Conservation (phyloP, 2,888 invertebrate species). For the Dynastes grantii region DNA sequence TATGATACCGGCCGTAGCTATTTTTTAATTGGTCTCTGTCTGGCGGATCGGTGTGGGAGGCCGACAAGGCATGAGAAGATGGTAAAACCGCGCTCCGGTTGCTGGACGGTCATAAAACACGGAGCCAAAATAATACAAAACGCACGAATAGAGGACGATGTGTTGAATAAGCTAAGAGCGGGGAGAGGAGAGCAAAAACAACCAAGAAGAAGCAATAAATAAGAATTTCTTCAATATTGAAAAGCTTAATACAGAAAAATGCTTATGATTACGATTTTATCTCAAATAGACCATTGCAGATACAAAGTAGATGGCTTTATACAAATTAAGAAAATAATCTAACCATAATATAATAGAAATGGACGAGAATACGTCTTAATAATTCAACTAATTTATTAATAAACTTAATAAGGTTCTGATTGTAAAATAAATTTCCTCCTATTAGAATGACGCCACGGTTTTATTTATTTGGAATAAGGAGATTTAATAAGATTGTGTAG, state of each 20-base stretch:
- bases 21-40: conserved; percentile 69
- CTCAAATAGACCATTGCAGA: background rate
- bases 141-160: conserved; percentile 30
- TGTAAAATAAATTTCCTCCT: no score
- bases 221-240: conserved; percentile 8
- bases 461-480: no score
- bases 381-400: no score
- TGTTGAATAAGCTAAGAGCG: conserved; percentile 30
- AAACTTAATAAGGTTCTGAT: no score
- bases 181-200: background rate
- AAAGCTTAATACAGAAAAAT: background rate
- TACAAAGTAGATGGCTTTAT: no score
- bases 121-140: conserved; percentile 41
- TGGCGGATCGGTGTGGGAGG: conserved; percentile 60
- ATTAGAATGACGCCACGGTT: no score
- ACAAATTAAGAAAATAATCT: no score
- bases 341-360: no score
- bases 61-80: conserved; percentile 50
- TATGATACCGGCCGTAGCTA: conserved; percentile 67
- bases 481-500: no score
- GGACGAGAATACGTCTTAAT: no score
- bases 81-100: conserved; percentile 18
- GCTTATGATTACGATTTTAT: background rate
- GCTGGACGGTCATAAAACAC: conserved; percentile 26
- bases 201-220: background rate